A percentile compares a stretch with the other conserved stretches of the same genome.
Conservation (phyloP, 2,888 invertebrate species). For the Ormyrus labotus region DNA sequence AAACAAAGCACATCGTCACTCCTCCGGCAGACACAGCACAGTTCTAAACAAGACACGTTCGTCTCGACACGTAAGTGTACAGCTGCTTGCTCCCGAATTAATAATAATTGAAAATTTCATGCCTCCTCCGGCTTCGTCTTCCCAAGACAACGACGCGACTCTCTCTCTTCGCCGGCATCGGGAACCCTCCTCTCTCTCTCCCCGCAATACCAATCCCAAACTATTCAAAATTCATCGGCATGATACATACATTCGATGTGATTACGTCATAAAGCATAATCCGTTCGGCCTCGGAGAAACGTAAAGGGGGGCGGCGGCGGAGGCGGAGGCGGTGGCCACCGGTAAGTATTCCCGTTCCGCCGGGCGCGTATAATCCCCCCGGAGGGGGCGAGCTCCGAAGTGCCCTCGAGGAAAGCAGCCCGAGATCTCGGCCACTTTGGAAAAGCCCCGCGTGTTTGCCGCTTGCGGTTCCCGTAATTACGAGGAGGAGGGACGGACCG, state of each 20-base stretch:
- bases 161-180: background rate
- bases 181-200: background rate
- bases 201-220: conserved; percentile 10
- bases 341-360: conserved; percentile 43
- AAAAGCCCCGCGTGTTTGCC: conserved; percentile 64
- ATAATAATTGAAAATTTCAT: conserved; percentile 56
- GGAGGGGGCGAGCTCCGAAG: background rate
- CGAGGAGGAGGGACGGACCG: conserved; percentile 62
- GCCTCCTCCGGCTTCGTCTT: background rate
- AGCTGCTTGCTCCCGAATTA: conserved; percentile 38
- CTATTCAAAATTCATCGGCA: conserved; percentile 55
- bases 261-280: conserved; percentile 53
- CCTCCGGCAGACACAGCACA: background rate
- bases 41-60: conserved; percentile 1
- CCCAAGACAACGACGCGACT: too few species aligned
- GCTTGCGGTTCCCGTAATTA: conserved; percentile 75
- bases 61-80: background rate
- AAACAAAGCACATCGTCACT: conserved; percentile 5
- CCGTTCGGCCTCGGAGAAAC: conserved; percentile 24
- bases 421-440: conserved; percentile 37
- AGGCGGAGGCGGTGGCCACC: background rate
- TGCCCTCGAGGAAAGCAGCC: conserved; percentile 36
- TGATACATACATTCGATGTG: conserved; percentile 39
- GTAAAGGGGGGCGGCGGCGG: background rate
- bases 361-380: conserved; percentile 26